These are phyloP conservation scores for Tapera naevia DNA, from an alignment of 2,797 vertebrate genomes.

Conservation along the genomic window DNA sequence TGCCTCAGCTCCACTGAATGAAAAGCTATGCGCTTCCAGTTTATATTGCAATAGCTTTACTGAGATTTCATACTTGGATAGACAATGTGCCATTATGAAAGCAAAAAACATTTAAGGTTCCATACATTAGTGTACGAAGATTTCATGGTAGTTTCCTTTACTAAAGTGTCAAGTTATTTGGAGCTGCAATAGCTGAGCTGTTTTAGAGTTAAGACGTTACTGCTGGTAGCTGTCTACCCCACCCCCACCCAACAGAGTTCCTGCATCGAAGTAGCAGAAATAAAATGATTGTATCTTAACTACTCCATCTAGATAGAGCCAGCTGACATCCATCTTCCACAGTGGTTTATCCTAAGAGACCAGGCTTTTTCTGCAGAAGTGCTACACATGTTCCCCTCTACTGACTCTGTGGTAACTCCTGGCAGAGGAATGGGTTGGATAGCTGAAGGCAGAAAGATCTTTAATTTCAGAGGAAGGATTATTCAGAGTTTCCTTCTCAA, in stretches of 20 bases:
- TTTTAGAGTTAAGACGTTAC: not conserved
- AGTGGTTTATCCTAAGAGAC: not conserved
- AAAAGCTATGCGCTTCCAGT: not conserved
- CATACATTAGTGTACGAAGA: not conserved
- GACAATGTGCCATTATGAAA: slow-evolving; percentile 19
- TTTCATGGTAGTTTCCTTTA: slow-evolving; percentile 5
- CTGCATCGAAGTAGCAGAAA: not conserved
- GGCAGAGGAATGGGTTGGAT: not conserved
- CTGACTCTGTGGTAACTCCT: slow-evolving; percentile 3
- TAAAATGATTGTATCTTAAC: not conserved
- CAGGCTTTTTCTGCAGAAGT: not conserved
- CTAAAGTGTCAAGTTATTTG: slow-evolving; percentile 1
- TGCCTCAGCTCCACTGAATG: slow-evolving; percentile 68
- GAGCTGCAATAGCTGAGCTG: not conserved
- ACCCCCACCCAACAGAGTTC: not conserved
- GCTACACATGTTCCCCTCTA: not conserved
- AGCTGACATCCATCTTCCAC: slow-evolving; percentile 2
- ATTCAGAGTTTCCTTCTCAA: not conserved
- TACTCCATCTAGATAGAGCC: not conserved
- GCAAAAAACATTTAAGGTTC: slow-evolving; percentile 11
- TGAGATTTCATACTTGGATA: slow-evolving; percentile 47
- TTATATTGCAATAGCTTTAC: slow-evolving; percentile 40
- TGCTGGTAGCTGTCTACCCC: not conserved
- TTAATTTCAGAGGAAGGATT: not conserved
- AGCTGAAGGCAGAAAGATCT: slow-evolving; percentile 21